A percentile compares a stretch with the other conserved stretches of the same genome.
Conservation (phyloP, 2,113 vertebrate species). For the Oreochromis aureus region DNA sequence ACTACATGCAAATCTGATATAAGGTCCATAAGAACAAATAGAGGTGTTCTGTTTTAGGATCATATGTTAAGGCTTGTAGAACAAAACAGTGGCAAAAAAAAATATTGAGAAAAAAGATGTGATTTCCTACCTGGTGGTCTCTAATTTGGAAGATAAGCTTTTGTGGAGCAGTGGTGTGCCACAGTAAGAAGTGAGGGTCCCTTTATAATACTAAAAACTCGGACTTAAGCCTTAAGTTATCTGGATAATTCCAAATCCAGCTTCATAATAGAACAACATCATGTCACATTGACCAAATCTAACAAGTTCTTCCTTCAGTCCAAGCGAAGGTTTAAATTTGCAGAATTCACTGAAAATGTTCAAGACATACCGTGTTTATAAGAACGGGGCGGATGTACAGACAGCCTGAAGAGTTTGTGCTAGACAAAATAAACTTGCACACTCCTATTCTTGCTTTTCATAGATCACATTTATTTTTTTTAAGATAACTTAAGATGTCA, state of each 20-base stretch:
- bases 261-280: background rate
- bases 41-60: background rate
- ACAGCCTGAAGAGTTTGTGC: background rate
- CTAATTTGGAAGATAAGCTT: background rate
- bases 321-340: background rate
- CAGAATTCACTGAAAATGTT: background rate
- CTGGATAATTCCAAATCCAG: background rate
- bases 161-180: background rate
- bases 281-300: background rate
- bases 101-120: background rate
- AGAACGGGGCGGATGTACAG: background rate
- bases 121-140: background rate
- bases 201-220: background rate
- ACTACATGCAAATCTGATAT: background rate
- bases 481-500: background rate
- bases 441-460: background rate
- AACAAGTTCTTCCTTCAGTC: background rate
- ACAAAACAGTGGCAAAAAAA: background rate
- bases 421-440: background rate
- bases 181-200: background rate
- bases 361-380: background rate
- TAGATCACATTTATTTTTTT: background rate
- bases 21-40: background rate
- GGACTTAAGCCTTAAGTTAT: background rate
- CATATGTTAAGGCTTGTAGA: background rate